A percentile compares a stretch with the other conserved stretches of the same genome.
Conservation (phyloP, 2,888 invertebrate genomes). For the Melanchra persicariae region DNA sequence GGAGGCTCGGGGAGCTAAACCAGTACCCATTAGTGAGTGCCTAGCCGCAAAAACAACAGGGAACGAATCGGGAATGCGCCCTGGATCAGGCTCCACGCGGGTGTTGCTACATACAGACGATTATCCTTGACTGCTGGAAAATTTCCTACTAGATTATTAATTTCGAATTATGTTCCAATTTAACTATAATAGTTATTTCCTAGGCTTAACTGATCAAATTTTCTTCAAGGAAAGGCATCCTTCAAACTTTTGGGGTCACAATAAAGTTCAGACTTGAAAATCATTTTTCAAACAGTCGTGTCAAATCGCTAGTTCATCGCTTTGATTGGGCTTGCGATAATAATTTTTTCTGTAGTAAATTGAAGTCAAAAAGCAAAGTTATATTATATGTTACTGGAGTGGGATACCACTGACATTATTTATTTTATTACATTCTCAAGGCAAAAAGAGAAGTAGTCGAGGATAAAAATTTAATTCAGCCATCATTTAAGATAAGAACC, state of each 20-base stretch:
- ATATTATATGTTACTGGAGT: not conserved
- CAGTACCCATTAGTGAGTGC: conserved; percentile 88
- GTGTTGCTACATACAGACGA: conserved; percentile 76
- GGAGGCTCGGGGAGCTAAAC: conserved; percentile 77
- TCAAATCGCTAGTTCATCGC: conserved; percentile 5
- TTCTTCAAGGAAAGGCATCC: not conserved
- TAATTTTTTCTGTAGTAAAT: not conserved
- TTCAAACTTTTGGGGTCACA: not conserved
- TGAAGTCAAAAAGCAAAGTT: not conserved
- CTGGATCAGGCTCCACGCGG: conserved; percentile 77
- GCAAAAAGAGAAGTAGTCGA: not conserved
- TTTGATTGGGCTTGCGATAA: conserved; percentile 12
- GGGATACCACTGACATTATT: conserved; percentile 11
- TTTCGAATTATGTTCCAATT: conserved; percentile 11
- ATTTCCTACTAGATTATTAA: conserved; percentile 29
- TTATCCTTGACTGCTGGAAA: conserved; percentile 63
- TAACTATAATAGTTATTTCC: conserved; percentile 13
- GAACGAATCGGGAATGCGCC: conserved; percentile 90
- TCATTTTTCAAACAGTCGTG: conserved; percentile 10
- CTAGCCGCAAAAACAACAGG: conserved; percentile 90
- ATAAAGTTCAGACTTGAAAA: conserved; percentile 19
- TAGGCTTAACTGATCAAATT: not conserved
- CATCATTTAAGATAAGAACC: conserved; percentile 22
- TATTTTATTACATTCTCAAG: conserved; percentile 15
- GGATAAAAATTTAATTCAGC: conserved; percentile 19